Conservation (phyloP, 2,888 invertebrate genomes). For the Dichetophora obliterata region DNA sequence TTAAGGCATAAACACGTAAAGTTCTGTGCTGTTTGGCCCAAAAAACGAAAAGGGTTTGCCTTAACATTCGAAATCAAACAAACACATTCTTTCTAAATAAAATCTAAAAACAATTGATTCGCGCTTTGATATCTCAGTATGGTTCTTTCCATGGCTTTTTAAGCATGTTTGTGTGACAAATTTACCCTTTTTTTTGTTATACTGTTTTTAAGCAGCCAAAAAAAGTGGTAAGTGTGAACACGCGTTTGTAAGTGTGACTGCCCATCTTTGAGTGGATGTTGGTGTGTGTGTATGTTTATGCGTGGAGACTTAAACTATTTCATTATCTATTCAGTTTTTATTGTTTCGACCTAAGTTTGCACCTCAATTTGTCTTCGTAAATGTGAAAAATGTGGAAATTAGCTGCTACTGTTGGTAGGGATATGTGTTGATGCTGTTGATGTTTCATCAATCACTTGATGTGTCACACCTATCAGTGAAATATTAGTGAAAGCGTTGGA, state of each 20-base stretch:
- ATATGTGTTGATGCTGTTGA: conserved; percentile 21
- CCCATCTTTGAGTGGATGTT: conserved; percentile 2
- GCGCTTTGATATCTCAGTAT: conserved; percentile 53
- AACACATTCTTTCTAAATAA: conserved; percentile 41
- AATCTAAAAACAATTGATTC: conserved; percentile 64
- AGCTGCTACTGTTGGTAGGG: conserved; percentile 55
- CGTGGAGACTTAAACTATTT: conserved; percentile 59
- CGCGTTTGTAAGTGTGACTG: no score
- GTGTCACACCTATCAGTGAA: conserved; percentile 65
- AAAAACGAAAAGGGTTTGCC: conserved; percentile 29
- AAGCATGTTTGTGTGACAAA: conserved; percentile 44
- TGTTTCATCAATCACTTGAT: conserved; percentile 66
- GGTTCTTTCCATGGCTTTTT: conserved; percentile 19
- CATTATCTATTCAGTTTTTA: conserved; percentile 61
- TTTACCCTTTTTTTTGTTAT: conserved; percentile 41
- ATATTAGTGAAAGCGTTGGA: conserved; percentile 31
- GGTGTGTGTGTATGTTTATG: conserved; percentile 56
- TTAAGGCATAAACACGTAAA: neutral
- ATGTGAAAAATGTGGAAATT: conserved; percentile 69
- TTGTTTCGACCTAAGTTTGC: conserved; percentile 68
- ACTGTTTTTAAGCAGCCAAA: conserved; percentile 24
- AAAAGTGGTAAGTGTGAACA: neutral
- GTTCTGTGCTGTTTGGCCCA: neutral
- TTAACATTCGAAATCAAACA: neutral
- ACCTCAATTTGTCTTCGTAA: conserved; percentile 69